Conservation (phyloP, 2,113 vertebrate species). For the Leucosticte australis region DNA sequence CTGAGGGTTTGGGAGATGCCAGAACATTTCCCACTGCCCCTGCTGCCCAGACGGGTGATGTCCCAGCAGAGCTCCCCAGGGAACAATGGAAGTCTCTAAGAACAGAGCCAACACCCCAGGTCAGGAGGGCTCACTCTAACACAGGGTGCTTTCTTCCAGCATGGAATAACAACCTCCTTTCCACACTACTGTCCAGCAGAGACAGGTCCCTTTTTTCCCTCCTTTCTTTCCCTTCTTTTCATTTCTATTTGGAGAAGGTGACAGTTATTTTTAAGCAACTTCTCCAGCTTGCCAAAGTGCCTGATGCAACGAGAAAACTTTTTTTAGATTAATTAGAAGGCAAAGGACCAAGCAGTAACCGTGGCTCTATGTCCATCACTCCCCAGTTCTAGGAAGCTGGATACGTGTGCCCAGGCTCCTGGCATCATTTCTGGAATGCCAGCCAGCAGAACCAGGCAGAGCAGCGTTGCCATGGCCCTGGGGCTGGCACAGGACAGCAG, state of each 20-base stretch:
- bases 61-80: accelerated
- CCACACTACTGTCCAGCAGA: not conserved
- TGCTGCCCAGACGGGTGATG: not conserved
- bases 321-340: constrained; percentile 15
- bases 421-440: not conserved
- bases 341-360: not conserved
- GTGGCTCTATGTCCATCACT: not conserved
- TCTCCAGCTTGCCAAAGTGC: not conserved
- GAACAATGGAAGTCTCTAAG: not conserved
- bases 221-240: not conserved
- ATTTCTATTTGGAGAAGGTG: not conserved
- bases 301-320: not conserved
- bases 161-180: not conserved
- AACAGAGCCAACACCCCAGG: not conserved
- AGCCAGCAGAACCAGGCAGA: constrained; percentile 1
- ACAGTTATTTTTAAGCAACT: not conserved
- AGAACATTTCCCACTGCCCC: not conserved
- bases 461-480: not conserved
- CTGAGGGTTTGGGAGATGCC: not conserved
- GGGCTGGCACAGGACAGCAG: not conserved
- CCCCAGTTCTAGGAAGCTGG: not conserved
- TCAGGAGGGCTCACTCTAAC: not conserved
- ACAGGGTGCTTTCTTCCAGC: not conserved
- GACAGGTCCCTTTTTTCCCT: not conserved
- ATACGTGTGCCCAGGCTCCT: not conserved